A percentile compares a stretch with the other conserved stretches of the same genome.
Evolutionary conservation across 2,888 invertebrate species (phyloP).

Genomic region (Nomada lathburiana): DNA sequence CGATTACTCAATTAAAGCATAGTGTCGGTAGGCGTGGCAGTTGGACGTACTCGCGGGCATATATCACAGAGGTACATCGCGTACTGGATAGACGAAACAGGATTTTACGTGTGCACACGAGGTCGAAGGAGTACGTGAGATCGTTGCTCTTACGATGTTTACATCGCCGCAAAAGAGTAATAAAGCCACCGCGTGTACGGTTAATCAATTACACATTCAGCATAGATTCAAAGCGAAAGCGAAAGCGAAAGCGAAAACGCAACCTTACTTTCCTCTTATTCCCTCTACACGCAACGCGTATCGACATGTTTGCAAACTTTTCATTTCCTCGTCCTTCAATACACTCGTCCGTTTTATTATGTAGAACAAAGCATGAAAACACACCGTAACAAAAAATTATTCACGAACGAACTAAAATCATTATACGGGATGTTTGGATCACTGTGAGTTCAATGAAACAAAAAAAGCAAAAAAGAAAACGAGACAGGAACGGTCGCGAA

Average conservation of each 20-base stretch:
- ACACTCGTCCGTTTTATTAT: no score
- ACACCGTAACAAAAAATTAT: no score
- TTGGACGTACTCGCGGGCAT: constrained; percentile 77
- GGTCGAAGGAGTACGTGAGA: background rate
- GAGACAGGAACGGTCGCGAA: constrained; percentile 16
- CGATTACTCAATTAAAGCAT: constrained; percentile 81
- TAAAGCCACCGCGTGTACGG: background rate
- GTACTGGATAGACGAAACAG: constrained; percentile 32
- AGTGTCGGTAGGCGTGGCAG: constrained; percentile 81
- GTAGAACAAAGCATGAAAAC: no score
- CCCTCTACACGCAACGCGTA: no score
- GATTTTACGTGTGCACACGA: constrained; percentile 23
- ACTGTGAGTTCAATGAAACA: no score
- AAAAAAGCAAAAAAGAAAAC: constrained; percentile 31
- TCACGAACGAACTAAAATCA: no score
- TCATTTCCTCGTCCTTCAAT: no score
- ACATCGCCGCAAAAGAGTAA: background rate
- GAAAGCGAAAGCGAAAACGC: background rate
- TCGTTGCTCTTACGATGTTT: background rate
- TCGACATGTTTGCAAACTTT: no score
- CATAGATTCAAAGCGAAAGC: background rate
- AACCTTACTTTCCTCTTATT: no score
- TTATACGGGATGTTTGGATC: no score
- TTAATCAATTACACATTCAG: background rate
- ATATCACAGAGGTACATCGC: constrained; percentile 76